Base-by-base conservation (phyloP, 2,888 invertebrate species). In the Leptopilina myrica region DNA sequence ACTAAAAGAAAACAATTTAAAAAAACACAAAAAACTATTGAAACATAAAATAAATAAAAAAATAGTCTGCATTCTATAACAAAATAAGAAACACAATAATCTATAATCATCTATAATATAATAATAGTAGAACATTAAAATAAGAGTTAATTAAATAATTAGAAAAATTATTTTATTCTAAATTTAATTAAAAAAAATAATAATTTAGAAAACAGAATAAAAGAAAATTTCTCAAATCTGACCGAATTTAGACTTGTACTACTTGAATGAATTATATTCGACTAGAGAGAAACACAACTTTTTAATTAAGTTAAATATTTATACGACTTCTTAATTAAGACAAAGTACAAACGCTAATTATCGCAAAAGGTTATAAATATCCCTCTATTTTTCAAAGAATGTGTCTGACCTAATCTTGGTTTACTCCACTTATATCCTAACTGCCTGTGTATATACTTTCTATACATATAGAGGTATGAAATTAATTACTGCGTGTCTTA, bases 251-350 rank as follows among this genome's bases (percentile, higher is more conserved):
- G 15, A 62, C 62, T 15, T 62, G 6, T 9, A 62, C 62, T 62
- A 62, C 20, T 62, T 62, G 62, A 20, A 6, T 15, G 9, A 15
- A 62, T 62, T n/a, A 62, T 62, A 20, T 62, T 20, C 8, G 20
- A 20, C 20, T 62, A 62, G 9, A 62, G 20, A 6, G 62, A 20
- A 20, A 9, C 20, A 62, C 62, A 62, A 62, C 62, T 62, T 62
- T 62, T 62, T 62, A 62, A 62, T 62, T 62, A 62, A 62, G 62
- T 62, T 62, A 62, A 62, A 62, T 62, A 9, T 15, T 62, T n/a
- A 62, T 62, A 20, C 62, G 62, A 15, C 62, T 15, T 62, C 62
- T 62, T 62, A 62, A 62, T 62, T 62, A 9, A 62, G 15, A 62
- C 20, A 15, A 62, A 62, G 15, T 62, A 62, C 62, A 62, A 62